phyloP scores from a whole-genome alignment of 2,113 vertebrate genomes.

The Atrichornis clamosus region DNA sequence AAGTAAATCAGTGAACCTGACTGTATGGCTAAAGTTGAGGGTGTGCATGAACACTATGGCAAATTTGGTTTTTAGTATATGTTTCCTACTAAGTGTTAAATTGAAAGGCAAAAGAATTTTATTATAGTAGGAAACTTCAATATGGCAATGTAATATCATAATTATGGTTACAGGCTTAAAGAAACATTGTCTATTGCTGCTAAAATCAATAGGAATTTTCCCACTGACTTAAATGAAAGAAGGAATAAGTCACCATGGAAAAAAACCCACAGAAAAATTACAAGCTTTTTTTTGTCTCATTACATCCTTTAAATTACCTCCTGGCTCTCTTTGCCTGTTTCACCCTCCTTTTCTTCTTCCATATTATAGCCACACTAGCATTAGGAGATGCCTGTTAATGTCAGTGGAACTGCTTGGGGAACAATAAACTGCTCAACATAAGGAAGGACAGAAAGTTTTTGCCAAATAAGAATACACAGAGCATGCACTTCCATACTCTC shows the following conservation, averaged over 20 bases:
- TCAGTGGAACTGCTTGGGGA: background rate
- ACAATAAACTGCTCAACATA: background rate
- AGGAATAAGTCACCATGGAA: background rate
- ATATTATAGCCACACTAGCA: background rate
- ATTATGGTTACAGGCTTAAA: background rate
- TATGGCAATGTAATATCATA: background rate
- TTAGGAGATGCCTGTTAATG: background rate
- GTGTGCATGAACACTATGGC: background rate
- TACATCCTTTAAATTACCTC: background rate
- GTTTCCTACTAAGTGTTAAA: background rate
- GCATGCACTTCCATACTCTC: background rate
- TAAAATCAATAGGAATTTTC: conserved; percentile 9
- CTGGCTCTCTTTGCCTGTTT: background rate
- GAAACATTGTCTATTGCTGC: background rate
- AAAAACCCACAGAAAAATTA: background rate
- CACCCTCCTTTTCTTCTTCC: background rate
- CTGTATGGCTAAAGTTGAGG: background rate
- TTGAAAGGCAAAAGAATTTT: background rate
- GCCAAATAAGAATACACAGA: background rate
- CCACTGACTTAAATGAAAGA: background rate
- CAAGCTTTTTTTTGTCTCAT: background rate
- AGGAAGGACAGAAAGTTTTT: background rate
- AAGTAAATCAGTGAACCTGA: background rate
- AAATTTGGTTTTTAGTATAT: background rate
- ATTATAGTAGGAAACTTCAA: background rate